Evolutionary conservation across 2,797 vertebrate species (phyloP).

Genomic region (Amblyraja radiata): DNA sequence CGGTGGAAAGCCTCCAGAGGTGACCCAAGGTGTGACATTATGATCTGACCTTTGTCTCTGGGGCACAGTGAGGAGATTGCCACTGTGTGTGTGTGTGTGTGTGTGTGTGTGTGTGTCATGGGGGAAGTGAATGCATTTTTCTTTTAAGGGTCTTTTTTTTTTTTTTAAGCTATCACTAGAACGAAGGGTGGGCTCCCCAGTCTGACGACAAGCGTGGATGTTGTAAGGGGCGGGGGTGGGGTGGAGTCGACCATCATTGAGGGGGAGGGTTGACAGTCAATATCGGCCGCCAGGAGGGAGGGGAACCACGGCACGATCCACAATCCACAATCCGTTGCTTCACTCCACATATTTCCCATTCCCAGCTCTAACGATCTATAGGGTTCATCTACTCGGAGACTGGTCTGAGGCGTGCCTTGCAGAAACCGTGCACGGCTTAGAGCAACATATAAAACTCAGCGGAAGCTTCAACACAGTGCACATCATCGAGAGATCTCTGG

Average conservation of each 20-base stretch:
- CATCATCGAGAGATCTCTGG: neutral
- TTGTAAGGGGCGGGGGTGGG: neutral
- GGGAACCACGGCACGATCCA: neutral
- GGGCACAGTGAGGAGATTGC: neutral
- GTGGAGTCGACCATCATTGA: too few species aligned
- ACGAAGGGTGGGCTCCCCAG: too few species aligned
- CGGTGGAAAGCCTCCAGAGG: neutral
- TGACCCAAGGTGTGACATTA: neutral
- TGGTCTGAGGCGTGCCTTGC: too few species aligned
- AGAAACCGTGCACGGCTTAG: neutral
- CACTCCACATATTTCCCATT: too few species aligned
- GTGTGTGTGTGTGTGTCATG: too few species aligned
- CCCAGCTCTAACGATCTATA: too few species aligned
- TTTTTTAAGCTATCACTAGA: neutral
- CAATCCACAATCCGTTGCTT: neutral
- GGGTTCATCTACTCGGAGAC: neutral
- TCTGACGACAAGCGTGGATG: too few species aligned
- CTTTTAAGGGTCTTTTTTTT: neutral
- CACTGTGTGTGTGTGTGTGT: too few species aligned
- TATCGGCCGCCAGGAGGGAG: neutral
- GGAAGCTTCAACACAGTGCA: too few species aligned
- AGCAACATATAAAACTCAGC: neutral
- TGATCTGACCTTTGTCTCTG: neutral
- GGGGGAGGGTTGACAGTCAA: too few species aligned
- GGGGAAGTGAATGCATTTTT: too few species aligned